These are phyloP conservation scores for Coluber constrictor DNA, from an alignment of 2,797 vertebrate species.

Conservation along the genomic window DNA sequence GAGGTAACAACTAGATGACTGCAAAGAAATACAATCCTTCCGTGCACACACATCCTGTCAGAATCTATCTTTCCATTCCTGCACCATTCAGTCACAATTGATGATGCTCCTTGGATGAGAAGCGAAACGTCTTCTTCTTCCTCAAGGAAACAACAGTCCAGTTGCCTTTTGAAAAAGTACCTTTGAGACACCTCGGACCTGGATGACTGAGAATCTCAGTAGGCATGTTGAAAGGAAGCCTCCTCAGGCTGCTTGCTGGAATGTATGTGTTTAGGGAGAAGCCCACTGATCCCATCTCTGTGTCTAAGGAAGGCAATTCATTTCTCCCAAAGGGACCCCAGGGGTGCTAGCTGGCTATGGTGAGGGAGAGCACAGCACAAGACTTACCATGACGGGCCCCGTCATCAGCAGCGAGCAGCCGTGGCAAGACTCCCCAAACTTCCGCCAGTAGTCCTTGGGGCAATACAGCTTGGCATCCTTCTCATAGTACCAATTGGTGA, in stretches of 20 bases:
- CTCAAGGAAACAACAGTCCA: background rate
- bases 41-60: background rate
- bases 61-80: background rate
- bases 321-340: background rate
- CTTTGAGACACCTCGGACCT: background rate
- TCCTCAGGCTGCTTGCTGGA: background rate
- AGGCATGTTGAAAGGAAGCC: too few species aligned
- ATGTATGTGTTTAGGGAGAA: background rate
- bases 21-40: background rate
- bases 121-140: background rate
- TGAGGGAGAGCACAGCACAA: background rate
- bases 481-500: slow-evolving; percentile 96
- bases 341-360: background rate
- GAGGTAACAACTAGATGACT: background rate
- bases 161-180: background rate
- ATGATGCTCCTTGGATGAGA: background rate
- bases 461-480: slow-evolving; percentile 91
- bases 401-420: slow-evolving; percentile 95
- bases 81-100: background rate
- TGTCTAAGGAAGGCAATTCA: background rate
- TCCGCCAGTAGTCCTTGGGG: slow-evolving; percentile 91
- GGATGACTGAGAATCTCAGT: background rate
- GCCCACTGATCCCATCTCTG: background rate
- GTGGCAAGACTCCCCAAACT: slow-evolving; percentile 92
- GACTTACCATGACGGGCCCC: slow-evolving; percentile 90